Percentiles rank a stretch among this genome's conserved stretches.
Evolutionary conservation across 2,888 invertebrate genomes (phyloP).

Genomic region (Blastobasis lacticolella): DNA sequence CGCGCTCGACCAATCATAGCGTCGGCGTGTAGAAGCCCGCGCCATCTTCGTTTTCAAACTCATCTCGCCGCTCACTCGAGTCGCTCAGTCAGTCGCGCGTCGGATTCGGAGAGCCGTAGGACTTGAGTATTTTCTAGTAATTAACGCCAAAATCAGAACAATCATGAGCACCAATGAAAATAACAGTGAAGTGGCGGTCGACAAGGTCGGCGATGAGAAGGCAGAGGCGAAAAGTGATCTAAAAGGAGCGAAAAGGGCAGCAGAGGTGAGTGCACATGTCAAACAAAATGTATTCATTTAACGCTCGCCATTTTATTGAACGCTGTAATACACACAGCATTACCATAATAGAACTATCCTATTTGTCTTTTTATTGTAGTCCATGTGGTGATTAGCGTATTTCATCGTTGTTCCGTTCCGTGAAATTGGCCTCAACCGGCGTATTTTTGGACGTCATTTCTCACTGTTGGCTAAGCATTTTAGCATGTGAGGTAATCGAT

Average conservation of each 20-base stretch:
- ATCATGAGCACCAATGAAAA: slow-evolving; percentile 80
- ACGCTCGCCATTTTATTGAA: slow-evolving; percentile 73
- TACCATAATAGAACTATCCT: slow-evolving; percentile 22
- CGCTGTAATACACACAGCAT: slow-evolving; percentile 37
- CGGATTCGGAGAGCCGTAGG: slow-evolving; percentile 75
- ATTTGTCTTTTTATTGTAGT: slow-evolving; percentile 18
- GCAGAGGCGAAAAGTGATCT: slow-evolving; percentile 86
- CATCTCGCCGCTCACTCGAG: slow-evolving; percentile 70
- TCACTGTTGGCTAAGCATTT: slow-evolving; percentile 32
- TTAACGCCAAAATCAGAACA: slow-evolving; percentile 63
- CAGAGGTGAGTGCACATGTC: slow-evolving; percentile 84
- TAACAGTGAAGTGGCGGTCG: slow-evolving; percentile 88
- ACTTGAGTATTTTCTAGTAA: slow-evolving; percentile 52
- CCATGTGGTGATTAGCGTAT: slow-evolving; percentile 35
- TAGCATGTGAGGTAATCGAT: slow-evolving; percentile 57
- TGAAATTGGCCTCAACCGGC: slow-evolving; percentile 38
- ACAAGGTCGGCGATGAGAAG: slow-evolving; percentile 87
- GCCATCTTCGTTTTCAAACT: slow-evolving; percentile 91
- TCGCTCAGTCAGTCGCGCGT: slow-evolving; percentile 80
- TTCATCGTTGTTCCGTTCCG: too few relatives aligned
- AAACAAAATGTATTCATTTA: slow-evolving; percentile 60
- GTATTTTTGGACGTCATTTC: slow-evolving; percentile 60
- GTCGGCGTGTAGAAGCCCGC: slow-evolving; percentile 71
- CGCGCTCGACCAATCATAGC: slow-evolving; percentile 49
- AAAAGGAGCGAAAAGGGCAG: slow-evolving; percentile 91